These are phyloP conservation scores for Cheilosia soror DNA, from an alignment of 2,888 invertebrate species.

Conservation along the genomic window DNA sequence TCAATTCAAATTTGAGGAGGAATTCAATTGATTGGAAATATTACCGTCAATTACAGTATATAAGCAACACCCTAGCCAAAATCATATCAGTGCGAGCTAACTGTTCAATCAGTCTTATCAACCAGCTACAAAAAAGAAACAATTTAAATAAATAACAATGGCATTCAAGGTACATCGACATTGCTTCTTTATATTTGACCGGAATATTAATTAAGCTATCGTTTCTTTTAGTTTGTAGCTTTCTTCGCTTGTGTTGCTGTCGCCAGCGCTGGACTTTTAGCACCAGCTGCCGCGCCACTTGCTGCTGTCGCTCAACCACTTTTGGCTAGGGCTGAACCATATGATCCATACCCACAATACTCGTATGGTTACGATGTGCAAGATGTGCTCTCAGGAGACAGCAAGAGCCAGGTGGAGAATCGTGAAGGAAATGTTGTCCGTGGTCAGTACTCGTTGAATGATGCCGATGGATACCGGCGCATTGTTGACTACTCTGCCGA, in stretches of 20 bases:
- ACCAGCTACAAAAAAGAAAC: slow-evolving; percentile 10
- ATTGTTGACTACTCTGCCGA: slow-evolving; percentile 68
- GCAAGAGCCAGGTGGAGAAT: slow-evolving; percentile 61
- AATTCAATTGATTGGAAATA: slow-evolving; percentile 20
- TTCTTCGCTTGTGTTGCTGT: slow-evolving; percentile 80
- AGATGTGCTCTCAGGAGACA: slow-evolving; percentile 64
- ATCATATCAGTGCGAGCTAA: slow-evolving; percentile 59
- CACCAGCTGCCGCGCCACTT: slow-evolving; percentile 62
- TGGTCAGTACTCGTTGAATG: slow-evolving; percentile 69
- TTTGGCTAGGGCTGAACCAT: slow-evolving; percentile 57
- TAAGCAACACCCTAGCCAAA: slow-evolving; percentile 16
- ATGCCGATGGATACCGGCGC: slow-evolving; percentile 67
- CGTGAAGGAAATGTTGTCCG: slow-evolving; percentile 66
- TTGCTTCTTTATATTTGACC: neutral
- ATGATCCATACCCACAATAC: slow-evolving; percentile 64
- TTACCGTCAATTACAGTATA: slow-evolving; percentile 15
- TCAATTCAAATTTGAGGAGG: slow-evolving; percentile 13
- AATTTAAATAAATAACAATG: slow-evolving; percentile 48
- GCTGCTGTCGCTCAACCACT: slow-evolving; percentile 62
- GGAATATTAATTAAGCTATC: slow-evolving; percentile 30
- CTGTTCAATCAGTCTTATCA: slow-evolving; percentile 56
- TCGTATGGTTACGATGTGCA: slow-evolving; percentile 62
- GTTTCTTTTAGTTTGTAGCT: slow-evolving; percentile 77
- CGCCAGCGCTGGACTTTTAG: slow-evolving; percentile 80
- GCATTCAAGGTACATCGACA: slow-evolving; percentile 56